Evolutionary conservation across 2,113 vertebrate species (phyloP), one percentile per base, ranked within the genome.

Genomic region (Datnioides undecimradiatus): DNA sequence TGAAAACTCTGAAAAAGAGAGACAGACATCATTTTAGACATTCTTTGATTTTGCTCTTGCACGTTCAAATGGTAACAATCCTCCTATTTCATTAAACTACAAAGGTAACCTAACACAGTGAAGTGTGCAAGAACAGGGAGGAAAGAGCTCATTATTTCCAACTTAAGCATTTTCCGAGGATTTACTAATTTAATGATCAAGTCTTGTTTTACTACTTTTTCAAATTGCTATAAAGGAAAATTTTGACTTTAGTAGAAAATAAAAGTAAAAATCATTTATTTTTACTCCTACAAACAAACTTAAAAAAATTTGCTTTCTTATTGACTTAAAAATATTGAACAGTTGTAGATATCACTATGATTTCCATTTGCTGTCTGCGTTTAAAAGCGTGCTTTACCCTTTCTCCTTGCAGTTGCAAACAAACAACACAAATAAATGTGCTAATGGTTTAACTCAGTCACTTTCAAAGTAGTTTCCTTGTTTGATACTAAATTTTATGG

Each of bases 1-100:
- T 29, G 87, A 92, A 79, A 94, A 95, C 84, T 95, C 93, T 94
- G 83, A 13, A 79, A 90, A 31, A 1, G 11, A 10, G 23, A 74
- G 6, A 52, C 8, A 60, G 8, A 41, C 6, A 25, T 6, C 19
- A 12, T 29, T 17, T 19, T 9, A 72, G 19, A 55, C 4, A 48
- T 29, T 12, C n/a, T 55, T 36, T 19, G 5, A 16, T 33, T 38
- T 2, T 38, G 3, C 3, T n/a, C 5, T 12, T 52, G 4, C 11
- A 64, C 13, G 57, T 34, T 73, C 6, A 21, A 34, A 16, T n/a
- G 2, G 7, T 19, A 34, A 14, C 21, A 60, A 29, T 10, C 12
- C 4, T 38, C 16, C 6, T 14, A n/a, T 60, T 36, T 51, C 1
- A 51, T n/a, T 21, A 1, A 62, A n/a, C 21, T 27, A 21, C 34